These are phyloP conservation scores for Rhagonycha lutea DNA, from an alignment of 2,888 invertebrate species.

Conservation along the genomic window DNA sequence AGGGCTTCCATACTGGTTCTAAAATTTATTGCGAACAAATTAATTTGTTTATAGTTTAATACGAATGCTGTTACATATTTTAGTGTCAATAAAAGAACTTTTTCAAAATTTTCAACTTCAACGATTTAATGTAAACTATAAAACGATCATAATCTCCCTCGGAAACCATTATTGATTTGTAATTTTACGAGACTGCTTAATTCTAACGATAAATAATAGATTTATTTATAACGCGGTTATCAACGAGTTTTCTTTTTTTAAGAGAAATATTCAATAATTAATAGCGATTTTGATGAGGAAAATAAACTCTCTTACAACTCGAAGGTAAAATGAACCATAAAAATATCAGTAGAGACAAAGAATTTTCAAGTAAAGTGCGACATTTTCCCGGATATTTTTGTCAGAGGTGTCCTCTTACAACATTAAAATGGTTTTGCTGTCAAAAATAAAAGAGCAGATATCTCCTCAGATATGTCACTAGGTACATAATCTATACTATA, in stretches of 20 bases:
- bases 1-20: not conserved
- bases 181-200: not conserved
- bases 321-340: not conserved
- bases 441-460: not conserved
- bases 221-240: not conserved
- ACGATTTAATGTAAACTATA: not conserved
- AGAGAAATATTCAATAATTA: not conserved
- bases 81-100: not conserved
- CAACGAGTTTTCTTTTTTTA: not conserved
- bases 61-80: not conserved
- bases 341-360: not conserved
- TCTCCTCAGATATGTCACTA: not conserved
- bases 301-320: not conserved
- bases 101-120: not conserved
- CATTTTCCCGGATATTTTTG: not conserved
- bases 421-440: not conserved
- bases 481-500: too few relatives aligned
- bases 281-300: not conserved
- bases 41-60: not conserved
- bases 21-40: not conserved
- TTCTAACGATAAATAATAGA: not conserved
- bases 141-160: not conserved
- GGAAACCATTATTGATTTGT: not conserved
- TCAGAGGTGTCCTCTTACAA: not conserved
- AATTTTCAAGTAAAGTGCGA: not conserved